A percentile compares a stretch with the other conserved stretches of the same genome.
Conservation (phyloP, 2,113 vertebrate genomes). For the Poicephalus gulielmi region DNA sequence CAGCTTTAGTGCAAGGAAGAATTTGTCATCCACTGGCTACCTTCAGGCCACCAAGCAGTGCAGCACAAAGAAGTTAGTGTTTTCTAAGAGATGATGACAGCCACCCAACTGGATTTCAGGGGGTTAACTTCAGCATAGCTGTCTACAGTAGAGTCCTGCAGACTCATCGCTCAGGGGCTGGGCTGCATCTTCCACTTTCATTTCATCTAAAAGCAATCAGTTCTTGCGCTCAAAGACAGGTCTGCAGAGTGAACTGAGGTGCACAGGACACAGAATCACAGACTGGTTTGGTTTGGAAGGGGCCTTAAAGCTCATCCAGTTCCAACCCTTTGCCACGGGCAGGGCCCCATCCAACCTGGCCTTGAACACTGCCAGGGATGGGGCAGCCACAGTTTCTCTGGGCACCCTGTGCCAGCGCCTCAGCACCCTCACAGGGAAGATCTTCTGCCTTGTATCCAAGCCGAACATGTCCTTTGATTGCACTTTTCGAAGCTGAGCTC, state of each 20-base stretch:
- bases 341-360: too few relatives aligned
- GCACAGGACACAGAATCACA: not conserved
- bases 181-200: not conserved
- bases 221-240: not conserved
- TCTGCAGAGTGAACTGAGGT: not conserved
- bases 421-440: not conserved
- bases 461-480: not conserved
- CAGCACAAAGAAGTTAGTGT: too few relatives aligned
- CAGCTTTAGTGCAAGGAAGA: not conserved
- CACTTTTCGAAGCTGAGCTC: not conserved
- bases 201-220: not conserved
- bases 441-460: not conserved
- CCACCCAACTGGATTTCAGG: not conserved
- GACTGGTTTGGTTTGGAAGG: not conserved
- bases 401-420: not conserved
- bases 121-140: not conserved
- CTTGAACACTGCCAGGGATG: not conserved
- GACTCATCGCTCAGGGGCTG: too few relatives aligned
- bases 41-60: not conserved
- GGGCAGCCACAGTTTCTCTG: not conserved
- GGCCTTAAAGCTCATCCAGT: not conserved
- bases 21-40: rapidly evolving
- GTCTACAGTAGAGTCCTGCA: rapidly evolving
- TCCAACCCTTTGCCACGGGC: not conserved
- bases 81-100: not conserved